These are phyloP conservation scores for Anser brachyrhynchus DNA, from an alignment of 2,113 vertebrate genomes.

Conservation along the genomic window DNA sequence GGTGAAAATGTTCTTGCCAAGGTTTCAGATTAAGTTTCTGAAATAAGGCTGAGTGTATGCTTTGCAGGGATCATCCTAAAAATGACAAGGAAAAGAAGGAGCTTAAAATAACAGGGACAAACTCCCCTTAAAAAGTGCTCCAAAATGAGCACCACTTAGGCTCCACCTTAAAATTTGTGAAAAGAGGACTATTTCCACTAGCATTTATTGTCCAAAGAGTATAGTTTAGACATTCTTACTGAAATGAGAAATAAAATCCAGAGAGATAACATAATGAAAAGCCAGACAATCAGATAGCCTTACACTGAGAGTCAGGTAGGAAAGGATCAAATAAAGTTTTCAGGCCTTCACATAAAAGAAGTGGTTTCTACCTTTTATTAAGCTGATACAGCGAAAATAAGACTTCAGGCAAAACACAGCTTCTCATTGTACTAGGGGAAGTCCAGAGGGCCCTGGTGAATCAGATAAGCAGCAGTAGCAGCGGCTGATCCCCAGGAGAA, in stretches of 20 bases:
- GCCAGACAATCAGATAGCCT: constrained; percentile 32
- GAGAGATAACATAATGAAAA: constrained; percentile 37
- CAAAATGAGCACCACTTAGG: neutral
- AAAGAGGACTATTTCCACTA: neutral
- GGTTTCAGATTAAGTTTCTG: neutral
- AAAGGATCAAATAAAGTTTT: constrained; percentile 34
- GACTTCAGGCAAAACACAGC: neutral
- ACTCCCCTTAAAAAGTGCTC: neutral
- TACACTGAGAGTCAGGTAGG: neutral
- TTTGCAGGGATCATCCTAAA: neutral
- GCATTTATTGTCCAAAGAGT: constrained; percentile 28
- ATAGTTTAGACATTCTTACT: constrained; percentile 10
- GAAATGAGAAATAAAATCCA: constrained; percentile 35
- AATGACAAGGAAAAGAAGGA: neutral
- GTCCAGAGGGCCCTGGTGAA: neutral
- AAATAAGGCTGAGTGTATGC: neutral
- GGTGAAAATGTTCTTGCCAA: neutral
- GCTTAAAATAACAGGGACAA: neutral
- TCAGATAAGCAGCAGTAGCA: neutral
- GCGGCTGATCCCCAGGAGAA: neutral
- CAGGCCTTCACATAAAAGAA: constrained; percentile 29
- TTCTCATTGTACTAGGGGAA: neutral
- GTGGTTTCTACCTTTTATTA: constrained; percentile 20
- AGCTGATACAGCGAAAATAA: neutral
- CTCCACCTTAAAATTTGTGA: neutral